A percentile compares a stretch with the other conserved stretches of the same genome.
phyloP scores from a whole-genome alignment of 1,140 invertebrate genomes.

The Apis cerana region DNA sequence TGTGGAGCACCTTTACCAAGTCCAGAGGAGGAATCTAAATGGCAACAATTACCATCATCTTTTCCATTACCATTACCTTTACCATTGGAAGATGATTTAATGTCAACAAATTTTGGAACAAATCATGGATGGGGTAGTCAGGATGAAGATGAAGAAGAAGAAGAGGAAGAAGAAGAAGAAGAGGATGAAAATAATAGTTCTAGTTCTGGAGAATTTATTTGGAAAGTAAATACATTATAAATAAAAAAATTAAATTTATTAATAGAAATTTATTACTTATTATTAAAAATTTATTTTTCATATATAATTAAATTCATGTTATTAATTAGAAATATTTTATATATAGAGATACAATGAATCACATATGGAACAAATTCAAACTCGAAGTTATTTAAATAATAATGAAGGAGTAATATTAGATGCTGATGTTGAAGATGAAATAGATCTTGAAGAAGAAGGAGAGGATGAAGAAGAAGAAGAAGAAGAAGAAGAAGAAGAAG shows the following conservation, averaged over 20 bases:
- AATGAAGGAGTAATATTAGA: constrained; percentile 40
- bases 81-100: constrained; percentile 75
- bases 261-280: too few relatives aligned
- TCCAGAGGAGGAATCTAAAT: constrained; percentile 78
- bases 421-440: constrained; percentile 43
- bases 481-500: constrained; percentile 66
- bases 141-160: constrained; percentile 68
- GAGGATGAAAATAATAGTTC: constrained; percentile 75
- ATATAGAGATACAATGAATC: constrained; percentile 71
- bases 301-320: constrained; percentile 12
- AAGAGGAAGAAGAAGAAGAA: constrained; percentile 65
- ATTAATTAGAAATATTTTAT: not conserved
- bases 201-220: constrained; percentile 89
- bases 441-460: constrained; percentile 73
- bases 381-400: constrained; percentile 49
- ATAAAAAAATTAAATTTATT: constrained; percentile 9
- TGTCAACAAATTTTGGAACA: constrained; percentile 78
- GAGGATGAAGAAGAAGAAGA: constrained; percentile 72
- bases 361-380: constrained; percentile 62
- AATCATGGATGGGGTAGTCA: constrained; percentile 77
- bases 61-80: constrained; percentile 74
- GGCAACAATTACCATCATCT: constrained; percentile 74
- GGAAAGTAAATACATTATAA: constrained; percentile 83
- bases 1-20: constrained; percentile 76
- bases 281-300: not conserved